A percentile compares a stretch with the other conserved stretches of the same genome.
Evolutionary conservation across 1,140 invertebrate genomes (phyloP).

Genomic region (Drosophila pectinifera): DNA sequence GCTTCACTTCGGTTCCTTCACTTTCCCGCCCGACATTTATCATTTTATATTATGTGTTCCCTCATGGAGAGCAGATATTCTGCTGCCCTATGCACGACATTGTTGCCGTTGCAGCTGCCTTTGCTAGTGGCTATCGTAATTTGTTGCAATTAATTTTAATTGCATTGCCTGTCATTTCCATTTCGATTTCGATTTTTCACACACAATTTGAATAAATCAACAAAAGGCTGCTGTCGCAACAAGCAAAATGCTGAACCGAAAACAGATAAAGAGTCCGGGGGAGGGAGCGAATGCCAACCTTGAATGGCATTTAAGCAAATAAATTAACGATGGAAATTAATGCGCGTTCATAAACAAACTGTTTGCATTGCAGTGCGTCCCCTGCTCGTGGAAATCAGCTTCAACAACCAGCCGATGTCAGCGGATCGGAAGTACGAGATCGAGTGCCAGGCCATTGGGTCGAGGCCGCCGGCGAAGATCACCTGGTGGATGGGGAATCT

Average conservation of each 20-base stretch:
- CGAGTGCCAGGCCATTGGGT: conserved; percentile 91
- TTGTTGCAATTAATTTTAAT: conserved; percentile 82
- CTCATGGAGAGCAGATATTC: conserved; percentile 21
- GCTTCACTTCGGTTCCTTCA: not conserved
- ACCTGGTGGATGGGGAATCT: conserved; percentile 93
- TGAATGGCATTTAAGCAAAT: conserved; percentile 78
- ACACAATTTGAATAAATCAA: conserved; percentile 83
- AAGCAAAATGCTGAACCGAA: conserved; percentile 23
- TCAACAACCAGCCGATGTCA: conserved; percentile 91
- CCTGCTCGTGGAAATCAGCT: conserved; percentile 90
- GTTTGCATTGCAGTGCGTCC: conserved; percentile 89
- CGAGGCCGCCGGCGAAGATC: conserved; percentile 91
- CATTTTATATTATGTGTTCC: conserved; percentile 11
- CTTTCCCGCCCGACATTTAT: conserved; percentile 27
- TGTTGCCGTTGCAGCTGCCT: conserved; percentile 33
- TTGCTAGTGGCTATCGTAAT: conserved; percentile 64
- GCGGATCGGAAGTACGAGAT: conserved; percentile 92
- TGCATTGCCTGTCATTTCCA: conserved; percentile 73
- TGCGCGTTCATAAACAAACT: conserved; percentile 42
- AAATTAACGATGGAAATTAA: conserved; percentile 80
- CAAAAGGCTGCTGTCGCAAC: conserved; percentile 54
- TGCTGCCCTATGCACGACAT: conserved; percentile 26
- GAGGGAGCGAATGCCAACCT: conserved; percentile 28
- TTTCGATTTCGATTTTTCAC: conserved; percentile 81
- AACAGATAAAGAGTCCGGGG: not conserved